Conservation (phyloP, 1,140 invertebrate species). For the Rhopalosiphum maidis region DNA sequence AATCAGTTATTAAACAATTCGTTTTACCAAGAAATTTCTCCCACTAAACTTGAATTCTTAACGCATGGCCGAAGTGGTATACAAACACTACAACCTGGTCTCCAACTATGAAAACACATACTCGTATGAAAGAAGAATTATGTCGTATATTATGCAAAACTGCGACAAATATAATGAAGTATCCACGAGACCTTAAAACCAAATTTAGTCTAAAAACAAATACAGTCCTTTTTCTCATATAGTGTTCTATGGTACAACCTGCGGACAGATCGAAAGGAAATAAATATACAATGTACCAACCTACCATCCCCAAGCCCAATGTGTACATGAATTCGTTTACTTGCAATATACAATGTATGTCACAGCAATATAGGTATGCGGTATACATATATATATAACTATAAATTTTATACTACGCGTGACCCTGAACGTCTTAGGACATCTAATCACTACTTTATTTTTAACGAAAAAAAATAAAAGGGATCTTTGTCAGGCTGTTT, state of each 20-base stretch:
- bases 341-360: background rate
- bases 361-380: background rate
- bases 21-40: background rate
- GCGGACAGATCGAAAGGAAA: background rate
- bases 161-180: background rate
- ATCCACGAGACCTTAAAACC: background rate
- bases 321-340: background rate
- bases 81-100: background rate
- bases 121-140: background rate
- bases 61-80: background rate
- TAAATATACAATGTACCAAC: background rate
- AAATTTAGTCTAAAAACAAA: background rate
- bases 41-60: background rate
- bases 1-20: background rate
- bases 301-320: background rate
- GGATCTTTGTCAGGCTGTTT: background rate
- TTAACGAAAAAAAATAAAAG: slow-evolving; percentile 29
- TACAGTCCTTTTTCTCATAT: background rate
- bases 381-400: background rate
- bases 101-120: background rate
- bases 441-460: background rate
- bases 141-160: background rate
- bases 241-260: background rate
- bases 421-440: background rate
- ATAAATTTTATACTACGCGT: background rate